Evolutionary conservation across 2,113 vertebrate species (phyloP), one percentile per base, ranked within the genome.

Genomic region (Helogale parvula): DNA sequence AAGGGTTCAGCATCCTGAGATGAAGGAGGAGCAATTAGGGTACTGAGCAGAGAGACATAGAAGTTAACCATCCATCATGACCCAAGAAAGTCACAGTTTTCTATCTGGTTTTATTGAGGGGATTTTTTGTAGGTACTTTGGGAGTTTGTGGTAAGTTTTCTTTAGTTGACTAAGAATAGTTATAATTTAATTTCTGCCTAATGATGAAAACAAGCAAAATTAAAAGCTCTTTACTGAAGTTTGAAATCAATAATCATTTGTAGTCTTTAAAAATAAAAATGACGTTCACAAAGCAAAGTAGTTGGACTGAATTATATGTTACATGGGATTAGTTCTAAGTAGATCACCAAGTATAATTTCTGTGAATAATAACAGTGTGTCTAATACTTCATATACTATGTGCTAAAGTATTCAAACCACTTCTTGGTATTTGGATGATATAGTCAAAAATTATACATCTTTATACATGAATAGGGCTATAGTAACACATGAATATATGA

Each of bases 181-280:
- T 85, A 93, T 92, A 85, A 45, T 88, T 95, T 94, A 89, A 89
- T 88, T 96, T 96, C 82, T 96, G 1, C 79, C 23, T 60, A 16
- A 66, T 92, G 11, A 89, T 87, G 33, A n/a, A 33, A 88, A 96
- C 81, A 94, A 88, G 15, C 29, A 85, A 71, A 96, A 71, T 71
- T 94, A 90, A 90, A 92, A 95, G 50, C 21, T 85, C 2, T 85
- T 72, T 86, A 57, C 47, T 96, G 33, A 92, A 90, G n/a, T 9
- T 90, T 1, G 45, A 86, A 90, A 91, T 33, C 54, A 92, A 4
- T 95, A 72, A 33, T 91, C 12, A 71, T 82, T 84, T 25, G 29
- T 86, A 88, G 29, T 68, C 66, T 88, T 90, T 86, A 68, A 92
- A 94, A 89, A 87, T 89, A 90, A 83, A 57, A 86, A 33, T 82